Conservation (phyloP, 2,797 vertebrate species). For the Microtus californicus region DNA sequence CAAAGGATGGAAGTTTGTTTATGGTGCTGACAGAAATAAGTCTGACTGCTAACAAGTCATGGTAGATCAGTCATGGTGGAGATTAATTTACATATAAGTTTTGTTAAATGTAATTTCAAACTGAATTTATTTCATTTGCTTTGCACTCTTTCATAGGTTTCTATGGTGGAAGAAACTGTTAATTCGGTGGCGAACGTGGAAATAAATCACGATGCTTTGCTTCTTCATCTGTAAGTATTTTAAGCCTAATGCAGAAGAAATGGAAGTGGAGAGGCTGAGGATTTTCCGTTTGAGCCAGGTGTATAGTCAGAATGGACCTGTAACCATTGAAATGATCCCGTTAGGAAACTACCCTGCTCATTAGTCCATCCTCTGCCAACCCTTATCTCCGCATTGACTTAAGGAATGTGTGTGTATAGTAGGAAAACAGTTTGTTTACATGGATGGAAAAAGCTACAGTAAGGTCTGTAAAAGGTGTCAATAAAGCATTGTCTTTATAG, state of each 20-base stretch:
- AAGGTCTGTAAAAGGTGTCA: conserved; percentile 88
- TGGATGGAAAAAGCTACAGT: conserved; percentile 88
- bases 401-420: conserved; percentile 18
- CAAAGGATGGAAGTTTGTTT: not conserved
- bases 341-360: not conserved
- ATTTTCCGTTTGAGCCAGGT: not conserved
- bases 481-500: conserved; percentile 85
- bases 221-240: not conserved
- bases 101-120: not conserved
- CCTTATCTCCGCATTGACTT: not conserved
- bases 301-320: not conserved
- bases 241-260: not conserved
- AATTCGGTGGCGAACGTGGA: not conserved
- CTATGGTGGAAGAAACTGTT: not conserved
- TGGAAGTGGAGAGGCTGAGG: no score
- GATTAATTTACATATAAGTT: not conserved
- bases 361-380: not conserved
- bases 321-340: not conserved
- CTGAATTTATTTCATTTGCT: not conserved
- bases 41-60: not conserved
- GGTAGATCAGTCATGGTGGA: not conserved
- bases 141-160: not conserved
- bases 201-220: not conserved
- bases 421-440: conserved; percentile 91
- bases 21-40: no score